Evolutionary conservation across 53 echinoderm and acorn worm genomes (phyloP), one percentile per base, ranked within the genome.

Genomic region (Crossaster papposus): DNA sequence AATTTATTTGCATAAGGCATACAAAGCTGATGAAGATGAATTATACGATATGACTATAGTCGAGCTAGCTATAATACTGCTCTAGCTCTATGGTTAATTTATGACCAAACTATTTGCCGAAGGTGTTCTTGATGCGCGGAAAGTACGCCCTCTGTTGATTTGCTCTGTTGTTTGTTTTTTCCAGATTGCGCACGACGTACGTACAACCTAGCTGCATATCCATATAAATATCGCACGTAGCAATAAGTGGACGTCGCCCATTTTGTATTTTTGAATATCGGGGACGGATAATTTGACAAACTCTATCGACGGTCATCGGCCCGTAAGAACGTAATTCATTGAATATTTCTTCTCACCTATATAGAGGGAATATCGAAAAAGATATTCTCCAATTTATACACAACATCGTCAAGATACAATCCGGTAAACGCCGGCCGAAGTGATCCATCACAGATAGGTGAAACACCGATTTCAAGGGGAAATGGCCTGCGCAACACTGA

Each of bases 401-500:
- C 58, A 31, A 77, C 53, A 74, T 77, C 77, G 63, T 87, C 14
- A 0, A 10, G 55, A 76, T 52, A 58, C 53, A 87, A 76, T 87
- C 77, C 54, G 87, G 87, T 87, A 63, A 87, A 87, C 75, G 52
- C 62, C 77, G 76, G 58, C 87, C 31, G 76, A 87, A 87, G 87
- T 72, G 87, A 77, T 29, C 55, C 15, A 28, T 31, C 18, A 72
- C 70, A 44, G 23, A 36, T 24, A 10, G 26, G 38, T 10, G 30
- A 68, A 68, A 18, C 17, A 32, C 58, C 64, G 62, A 55, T 81
- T 81, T 28, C 10, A 24, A 10, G 68, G 28, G 28, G 28, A 88
- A 94, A 97, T 97, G 98, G 98, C 98, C 91, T 97, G 98, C 93
- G 98, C 98, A 71, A 97, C 98, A 75, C 90, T 97, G 90, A 97